Evolutionary conservation across 2,113 vertebrate genomes (phyloP), one percentile per base, ranked within the genome.

Genomic region (Solenodon paradoxus): DNA sequence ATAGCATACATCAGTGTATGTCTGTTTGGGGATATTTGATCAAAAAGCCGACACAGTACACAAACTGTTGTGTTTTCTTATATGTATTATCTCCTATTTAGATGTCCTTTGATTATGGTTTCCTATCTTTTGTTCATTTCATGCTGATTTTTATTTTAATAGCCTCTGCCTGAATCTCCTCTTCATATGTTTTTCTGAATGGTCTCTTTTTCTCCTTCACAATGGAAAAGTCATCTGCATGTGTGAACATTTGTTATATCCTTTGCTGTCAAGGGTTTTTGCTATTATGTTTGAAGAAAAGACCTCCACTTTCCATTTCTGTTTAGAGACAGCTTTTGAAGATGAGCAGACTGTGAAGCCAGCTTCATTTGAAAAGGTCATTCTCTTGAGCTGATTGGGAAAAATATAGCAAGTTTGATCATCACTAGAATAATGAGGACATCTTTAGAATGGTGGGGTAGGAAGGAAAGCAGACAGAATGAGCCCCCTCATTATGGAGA

Each of bases 311-410:
- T 88, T 81, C 45, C 57, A 72, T 92, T 80, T 77, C 80, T 94
- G 77, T 90, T 91, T 69, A 66, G 84, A 92, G 72, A 68, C 59
- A 71, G 84, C 84, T 80, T 93, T 83, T 77, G 94, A 71, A 75
- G 72, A 83, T 47, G 30, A 86, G 53, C 42, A 75, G 80, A 32
- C 79, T n/a, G 28, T 75, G 84, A 79, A 96, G 32, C 80, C 88
- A 93, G 61, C 40, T 64, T 72, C 80, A 32, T 92, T 89, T 95
- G 87, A 90, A 95, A 69, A 96, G 92, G 66, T 81, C 74, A n/a
- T 49, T 1, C 17, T 17, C 3, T 7, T 16, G 57, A 74, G 30
- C 77, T 88, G 40, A 49, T n/a, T 8, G 7, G 22, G 40, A 57
- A 74, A 55, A 35, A 9, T 10, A 11, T 47, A 17, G 19, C 22